Evolutionary conservation across 2,797 vertebrate genomes (phyloP).

Genomic region (Pristis pectinata): DNA sequence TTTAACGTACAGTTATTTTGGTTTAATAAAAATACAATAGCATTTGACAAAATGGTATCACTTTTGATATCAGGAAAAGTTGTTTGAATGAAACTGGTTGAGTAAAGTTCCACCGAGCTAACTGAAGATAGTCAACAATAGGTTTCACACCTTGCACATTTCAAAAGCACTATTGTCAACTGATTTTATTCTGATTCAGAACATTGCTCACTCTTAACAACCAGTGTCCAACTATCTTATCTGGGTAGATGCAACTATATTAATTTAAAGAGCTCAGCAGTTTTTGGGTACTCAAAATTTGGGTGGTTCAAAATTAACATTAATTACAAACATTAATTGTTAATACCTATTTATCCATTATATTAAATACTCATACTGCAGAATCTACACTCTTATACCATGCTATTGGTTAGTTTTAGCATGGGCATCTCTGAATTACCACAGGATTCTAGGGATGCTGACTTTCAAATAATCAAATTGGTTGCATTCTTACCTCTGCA

Average conservation of each 20-base stretch:
- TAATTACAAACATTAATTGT: too few relatives aligned
- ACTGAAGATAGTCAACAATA: too few relatives aligned
- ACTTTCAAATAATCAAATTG: neutral
- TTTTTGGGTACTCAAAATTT: too few relatives aligned
- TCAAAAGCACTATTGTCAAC: too few relatives aligned
- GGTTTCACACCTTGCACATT: too few relatives aligned
- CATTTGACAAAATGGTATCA: neutral
- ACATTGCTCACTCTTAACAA: too few relatives aligned
- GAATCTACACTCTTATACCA: neutral
- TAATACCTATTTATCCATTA: neutral
- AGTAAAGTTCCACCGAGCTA: too few relatives aligned
- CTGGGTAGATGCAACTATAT: too few relatives aligned
- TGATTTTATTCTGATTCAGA: too few relatives aligned
- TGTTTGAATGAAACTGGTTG: neutral
- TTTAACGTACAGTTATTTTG: neutral
- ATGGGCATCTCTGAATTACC: neutral
- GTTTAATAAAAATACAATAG: neutral
- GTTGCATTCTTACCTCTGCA: neutral
- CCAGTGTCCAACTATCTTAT: too few relatives aligned
- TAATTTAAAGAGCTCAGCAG: too few relatives aligned
- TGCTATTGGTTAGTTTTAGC: neutral
- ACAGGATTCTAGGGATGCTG: neutral
- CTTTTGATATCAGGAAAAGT: neutral
- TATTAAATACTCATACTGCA: neutral
- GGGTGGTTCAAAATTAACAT: too few relatives aligned